Conservation (phyloP, 2,797 vertebrate species). For the Macrochelys suwanniensis region DNA sequence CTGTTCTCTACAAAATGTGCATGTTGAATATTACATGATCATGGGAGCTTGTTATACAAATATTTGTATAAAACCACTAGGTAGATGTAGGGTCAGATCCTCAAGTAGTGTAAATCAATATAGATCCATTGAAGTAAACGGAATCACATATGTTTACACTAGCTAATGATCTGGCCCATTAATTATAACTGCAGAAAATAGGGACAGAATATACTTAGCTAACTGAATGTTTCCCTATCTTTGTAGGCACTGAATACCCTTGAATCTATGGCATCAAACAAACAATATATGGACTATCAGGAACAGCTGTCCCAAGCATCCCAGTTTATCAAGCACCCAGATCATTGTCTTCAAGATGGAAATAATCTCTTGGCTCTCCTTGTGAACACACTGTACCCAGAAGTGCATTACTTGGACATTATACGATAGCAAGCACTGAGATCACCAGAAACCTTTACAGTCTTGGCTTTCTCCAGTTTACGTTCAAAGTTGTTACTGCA, state of each 20-base stretch:
- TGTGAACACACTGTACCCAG: conserved; percentile 91
- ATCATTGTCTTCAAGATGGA: conserved; percentile 91
- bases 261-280: conserved; percentile 90
- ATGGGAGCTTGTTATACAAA: fast-evolving
- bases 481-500: conserved; percentile 57
- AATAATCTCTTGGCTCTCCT: conserved; percentile 91
- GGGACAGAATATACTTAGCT: fast-evolving
- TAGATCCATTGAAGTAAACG: background rate
- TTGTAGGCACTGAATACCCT: conserved; percentile 87
- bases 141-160: background rate
- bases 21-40: background rate
- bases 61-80: background rate
- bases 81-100: fast-evolving
- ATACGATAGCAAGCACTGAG: conserved; percentile 83
- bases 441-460: background rate
- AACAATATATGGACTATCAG: conserved; percentile 91
- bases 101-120: background rate
- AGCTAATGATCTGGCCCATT: background rate
- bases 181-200: background rate
- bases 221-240: conserved; percentile 26
- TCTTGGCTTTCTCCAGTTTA: conserved; percentile 61
- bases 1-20: background rate
- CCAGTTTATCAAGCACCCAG: conserved; percentile 92
- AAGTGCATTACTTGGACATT: conserved; percentile 93
- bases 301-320: conserved; percentile 88